Percentiles rank a stretch among this genome's conserved stretches.
Evolutionary conservation across 2,888 invertebrate genomes (phyloP).

Genomic region (Leucoptera coffeella): DNA sequence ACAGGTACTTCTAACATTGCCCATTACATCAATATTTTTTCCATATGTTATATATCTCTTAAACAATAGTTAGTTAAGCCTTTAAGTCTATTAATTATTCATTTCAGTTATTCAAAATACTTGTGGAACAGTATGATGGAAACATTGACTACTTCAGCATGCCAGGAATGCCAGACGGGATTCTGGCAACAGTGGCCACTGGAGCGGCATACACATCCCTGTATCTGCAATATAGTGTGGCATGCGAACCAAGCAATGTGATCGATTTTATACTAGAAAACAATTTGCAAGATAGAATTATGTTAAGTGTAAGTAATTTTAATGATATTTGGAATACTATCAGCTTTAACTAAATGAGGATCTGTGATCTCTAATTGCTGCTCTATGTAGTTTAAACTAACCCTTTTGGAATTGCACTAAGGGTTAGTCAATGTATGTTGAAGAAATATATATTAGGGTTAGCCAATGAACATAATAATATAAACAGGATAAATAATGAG

Average conservation of each 20-base stretch:
- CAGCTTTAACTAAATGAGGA: too few species aligned
- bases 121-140: conserved; percentile 28
- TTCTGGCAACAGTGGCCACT: conserved; percentile 23
- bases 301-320: conserved; percentile 19
- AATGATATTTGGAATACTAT: too few species aligned
- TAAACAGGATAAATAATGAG: too few species aligned
- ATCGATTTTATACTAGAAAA: conserved; percentile 16
- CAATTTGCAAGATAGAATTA: conserved; percentile 17
- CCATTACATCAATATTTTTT: background rate
- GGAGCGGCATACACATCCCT: conserved; percentile 18
- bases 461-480: too few species aligned
- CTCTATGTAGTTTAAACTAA: background rate
- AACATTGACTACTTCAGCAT: conserved; percentile 34
- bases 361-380: background rate
- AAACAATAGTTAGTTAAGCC: background rate
- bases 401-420: too few species aligned
- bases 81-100: conserved; percentile 1
- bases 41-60: background rate
- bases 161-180: conserved; percentile 27
- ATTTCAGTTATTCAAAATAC: conserved; percentile 31
- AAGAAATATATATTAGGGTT: too few species aligned
- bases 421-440: too few species aligned
- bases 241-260: conserved; percentile 27
- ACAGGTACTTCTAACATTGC: too few species aligned
- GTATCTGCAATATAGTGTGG: conserved; percentile 29